phyloP scores from a whole-genome alignment of 2,113 vertebrate species.

The Oncorhynchus masou region DNA sequence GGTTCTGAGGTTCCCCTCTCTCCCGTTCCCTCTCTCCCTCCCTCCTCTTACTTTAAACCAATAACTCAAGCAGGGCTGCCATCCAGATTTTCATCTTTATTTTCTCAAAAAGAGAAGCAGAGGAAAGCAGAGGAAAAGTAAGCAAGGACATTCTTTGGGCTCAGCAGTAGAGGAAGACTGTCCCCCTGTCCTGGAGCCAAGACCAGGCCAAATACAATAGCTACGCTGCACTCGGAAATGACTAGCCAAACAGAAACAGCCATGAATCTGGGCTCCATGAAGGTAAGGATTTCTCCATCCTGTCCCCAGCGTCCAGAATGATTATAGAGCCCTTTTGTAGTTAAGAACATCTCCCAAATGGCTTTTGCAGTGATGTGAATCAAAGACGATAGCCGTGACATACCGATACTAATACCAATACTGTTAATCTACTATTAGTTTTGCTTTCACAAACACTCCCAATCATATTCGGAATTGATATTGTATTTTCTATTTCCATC shows the following conservation, averaged over 20 bases:
- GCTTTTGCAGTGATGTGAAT: conserved; percentile 79
- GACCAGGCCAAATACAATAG: conserved; percentile 90
- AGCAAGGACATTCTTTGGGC: conserved; percentile 79
- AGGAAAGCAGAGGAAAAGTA: conserved; percentile 77
- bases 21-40: conserved; percentile 19
- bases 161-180: conserved; percentile 79
- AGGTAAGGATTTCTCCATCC: conserved; percentile 79
- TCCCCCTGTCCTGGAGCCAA: conserved; percentile 79
- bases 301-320: conserved; percentile 76
- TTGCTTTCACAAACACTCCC: neutral
- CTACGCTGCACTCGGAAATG: conserved; percentile 83
- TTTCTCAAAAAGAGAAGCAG: conserved; percentile 51
- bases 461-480: neutral
- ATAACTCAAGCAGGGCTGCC: conserved; percentile 47
- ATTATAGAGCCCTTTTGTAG: conserved; percentile 86
- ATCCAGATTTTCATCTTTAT: conserved; percentile 25
- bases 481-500: neutral
- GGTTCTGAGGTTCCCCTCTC: conserved; percentile 12
- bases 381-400: conserved; percentile 63
- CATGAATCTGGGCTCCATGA: conserved; percentile 81
- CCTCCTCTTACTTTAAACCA: conserved; percentile 30
- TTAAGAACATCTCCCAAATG: conserved; percentile 78
- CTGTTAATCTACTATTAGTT: neutral
- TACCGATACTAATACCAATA: conserved; percentile 27
- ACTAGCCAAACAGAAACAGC: conserved; percentile 84